These are phyloP conservation scores for Neodon shergylaensis DNA, from an alignment of 2,113 vertebrate species.

Conservation along the genomic window DNA sequence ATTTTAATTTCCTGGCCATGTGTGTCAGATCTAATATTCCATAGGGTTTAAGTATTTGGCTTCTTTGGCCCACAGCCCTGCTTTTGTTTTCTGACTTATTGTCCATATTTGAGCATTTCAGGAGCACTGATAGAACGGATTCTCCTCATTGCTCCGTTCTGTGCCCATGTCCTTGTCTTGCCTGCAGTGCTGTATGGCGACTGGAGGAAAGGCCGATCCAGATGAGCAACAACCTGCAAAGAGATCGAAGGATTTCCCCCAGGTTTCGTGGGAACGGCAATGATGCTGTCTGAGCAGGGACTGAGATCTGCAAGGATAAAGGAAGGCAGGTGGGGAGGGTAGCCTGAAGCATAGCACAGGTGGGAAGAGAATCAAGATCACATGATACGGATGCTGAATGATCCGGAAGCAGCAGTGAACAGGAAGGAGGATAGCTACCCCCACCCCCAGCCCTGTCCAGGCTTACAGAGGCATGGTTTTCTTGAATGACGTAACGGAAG, in stretches of 20 bases:
- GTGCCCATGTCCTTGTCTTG: neutral
- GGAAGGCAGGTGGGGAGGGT: neutral
- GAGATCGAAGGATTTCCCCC: neutral
- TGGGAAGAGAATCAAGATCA: neutral
- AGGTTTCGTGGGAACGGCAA: neutral
- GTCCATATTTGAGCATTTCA: no score
- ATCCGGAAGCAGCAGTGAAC: neutral
- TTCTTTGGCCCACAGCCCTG: neutral
- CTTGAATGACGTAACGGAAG: neutral
- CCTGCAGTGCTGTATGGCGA: no score
- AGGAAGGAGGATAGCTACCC: neutral
- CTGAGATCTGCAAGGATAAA: neutral
- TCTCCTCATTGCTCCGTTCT: neutral
- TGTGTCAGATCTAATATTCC: neutral
- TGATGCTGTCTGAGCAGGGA: neutral
- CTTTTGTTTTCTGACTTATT: neutral
- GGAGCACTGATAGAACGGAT: neutral
- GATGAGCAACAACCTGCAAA: neutral
- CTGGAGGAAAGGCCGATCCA: neutral
- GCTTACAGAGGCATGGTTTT: neutral
- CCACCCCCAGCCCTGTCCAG: neutral
- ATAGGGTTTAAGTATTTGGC: no score
- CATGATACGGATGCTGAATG: neutral
- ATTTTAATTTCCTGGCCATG: neutral
- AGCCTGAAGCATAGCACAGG: neutral